Conservation (phyloP, 2,888 invertebrate species). For the Megalurothrips usitatus region DNA sequence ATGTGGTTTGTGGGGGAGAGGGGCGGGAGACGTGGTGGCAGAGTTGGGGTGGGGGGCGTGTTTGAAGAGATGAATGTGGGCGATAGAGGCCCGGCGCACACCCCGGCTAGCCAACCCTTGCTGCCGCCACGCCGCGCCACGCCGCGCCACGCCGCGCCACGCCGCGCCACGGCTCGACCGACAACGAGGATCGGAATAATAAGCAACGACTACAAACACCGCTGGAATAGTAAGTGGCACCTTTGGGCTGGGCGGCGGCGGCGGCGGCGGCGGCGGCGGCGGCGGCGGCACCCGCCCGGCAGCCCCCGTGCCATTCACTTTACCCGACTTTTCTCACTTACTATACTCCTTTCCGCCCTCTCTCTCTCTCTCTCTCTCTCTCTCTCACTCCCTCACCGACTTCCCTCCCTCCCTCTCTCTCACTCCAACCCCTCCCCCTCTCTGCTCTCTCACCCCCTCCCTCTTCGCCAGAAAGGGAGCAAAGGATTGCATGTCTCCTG, state of each 20-base stretch:
- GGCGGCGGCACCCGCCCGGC: background rate
- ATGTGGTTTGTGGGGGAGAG: background rate
- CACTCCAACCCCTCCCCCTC: no score
- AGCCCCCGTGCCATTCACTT: background rate
- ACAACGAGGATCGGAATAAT: slow-evolving; percentile 20
- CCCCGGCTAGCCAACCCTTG: background rate
- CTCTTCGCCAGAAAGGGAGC: no score
- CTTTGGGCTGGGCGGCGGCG: no score
- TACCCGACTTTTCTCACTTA: slow-evolving; percentile 6
- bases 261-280: no score
- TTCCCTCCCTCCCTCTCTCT: no score
- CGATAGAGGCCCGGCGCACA: background rate
- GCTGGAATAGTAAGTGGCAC: slow-evolving; percentile 10
- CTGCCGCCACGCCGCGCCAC: slow-evolving; percentile 6
- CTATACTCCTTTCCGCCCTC: background rate
- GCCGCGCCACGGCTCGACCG: background rate
- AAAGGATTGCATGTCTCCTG: no score
- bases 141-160: background rate
- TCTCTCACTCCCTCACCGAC: background rate
- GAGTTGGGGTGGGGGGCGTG: background rate
- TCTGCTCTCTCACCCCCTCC: no score
- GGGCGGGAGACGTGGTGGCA: background rate
- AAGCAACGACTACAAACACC: slow-evolving; percentile 18
- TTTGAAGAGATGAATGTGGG: slow-evolving; percentile 26
- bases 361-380: background rate